Evolutionary conservation across 2,113 vertebrate genomes (phyloP).

Genomic region (Festucalex cinctus): DNA sequence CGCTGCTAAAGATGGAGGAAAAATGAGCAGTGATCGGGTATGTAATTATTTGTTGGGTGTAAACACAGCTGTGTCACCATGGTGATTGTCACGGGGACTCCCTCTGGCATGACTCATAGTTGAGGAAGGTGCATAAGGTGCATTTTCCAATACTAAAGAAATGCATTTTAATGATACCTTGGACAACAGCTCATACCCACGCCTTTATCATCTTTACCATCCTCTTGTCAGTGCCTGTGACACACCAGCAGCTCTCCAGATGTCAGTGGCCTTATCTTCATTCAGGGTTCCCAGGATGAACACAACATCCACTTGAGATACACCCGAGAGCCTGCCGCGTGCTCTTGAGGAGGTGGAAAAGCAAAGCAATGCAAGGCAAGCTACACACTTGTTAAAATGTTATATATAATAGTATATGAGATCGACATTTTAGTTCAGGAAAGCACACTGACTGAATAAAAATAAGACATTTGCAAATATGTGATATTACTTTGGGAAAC

Average conservation of each 20-base stretch:
- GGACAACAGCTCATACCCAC: too few relatives aligned
- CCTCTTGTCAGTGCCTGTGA: not conserved
- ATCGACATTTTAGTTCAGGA: not conserved
- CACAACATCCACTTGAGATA: conserved; percentile 76
- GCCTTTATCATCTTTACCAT: not conserved
- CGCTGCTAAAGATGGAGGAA: conserved; percentile 27
- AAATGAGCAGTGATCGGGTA: conserved; percentile 17
- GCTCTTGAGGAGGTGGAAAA: conserved; percentile 26
- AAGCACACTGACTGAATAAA: too few relatives aligned
- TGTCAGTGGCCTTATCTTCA: conserved; percentile 66
- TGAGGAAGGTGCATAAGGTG: not conserved
- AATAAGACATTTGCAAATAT: too few relatives aligned
- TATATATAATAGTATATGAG: not conserved
- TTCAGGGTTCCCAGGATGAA: conserved; percentile 66
- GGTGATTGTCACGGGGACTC: conserved; percentile 25
- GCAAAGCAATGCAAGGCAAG: conserved; percentile 2
- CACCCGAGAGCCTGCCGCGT: conserved; percentile 45
- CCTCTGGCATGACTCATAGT: conserved; percentile 12
- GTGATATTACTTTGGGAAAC: too few relatives aligned
- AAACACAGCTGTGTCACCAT: conserved; percentile 39
- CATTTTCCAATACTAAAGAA: not conserved
- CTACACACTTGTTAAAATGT: not conserved
- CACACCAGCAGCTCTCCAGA: conserved; percentile 47
- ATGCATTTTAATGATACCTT: not conserved
- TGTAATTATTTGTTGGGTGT: conserved; percentile 27